Percentiles rank a stretch among this genome's conserved stretches.
These are phyloP conservation scores for Drosophila conformis DNA, from an alignment of 2,888 invertebrate genomes.

Conservation along the genomic window DNA sequence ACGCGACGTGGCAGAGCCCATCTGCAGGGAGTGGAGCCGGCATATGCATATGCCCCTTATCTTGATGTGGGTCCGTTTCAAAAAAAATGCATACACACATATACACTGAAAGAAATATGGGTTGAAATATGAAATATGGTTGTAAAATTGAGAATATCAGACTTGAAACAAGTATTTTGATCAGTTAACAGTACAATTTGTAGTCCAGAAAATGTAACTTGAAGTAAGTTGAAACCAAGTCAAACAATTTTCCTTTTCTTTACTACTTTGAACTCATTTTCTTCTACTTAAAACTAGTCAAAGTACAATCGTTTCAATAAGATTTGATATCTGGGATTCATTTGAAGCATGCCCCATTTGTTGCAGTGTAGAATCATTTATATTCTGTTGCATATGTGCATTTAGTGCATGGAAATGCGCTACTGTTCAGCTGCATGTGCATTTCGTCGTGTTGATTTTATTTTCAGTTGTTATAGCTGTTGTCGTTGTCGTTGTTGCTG, in stretches of 20 bases:
- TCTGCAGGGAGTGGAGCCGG: conserved; percentile 33
- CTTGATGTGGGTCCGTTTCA: conserved; percentile 46
- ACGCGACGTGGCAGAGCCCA: conserved; percentile 38
- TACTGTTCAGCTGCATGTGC: conserved; percentile 45
- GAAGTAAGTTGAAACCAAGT: background rate
- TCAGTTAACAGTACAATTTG: background rate
- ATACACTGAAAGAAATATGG: background rate
- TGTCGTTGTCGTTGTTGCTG: conserved; percentile 28
- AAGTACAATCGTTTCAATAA: background rate
- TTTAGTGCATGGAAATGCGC: conserved; percentile 39
- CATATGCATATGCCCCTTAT: conserved; percentile 29
- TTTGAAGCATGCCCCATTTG: background rate
- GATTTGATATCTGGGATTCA: background rate
- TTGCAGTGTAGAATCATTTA: conserved; percentile 1
- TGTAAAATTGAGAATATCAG: background rate
- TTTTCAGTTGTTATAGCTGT: conserved; percentile 54
- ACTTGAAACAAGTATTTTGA: background rate
- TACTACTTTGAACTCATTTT: background rate
- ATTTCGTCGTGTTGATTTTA: conserved; percentile 54
- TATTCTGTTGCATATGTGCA: conserved; percentile 1
- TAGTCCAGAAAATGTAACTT: background rate
- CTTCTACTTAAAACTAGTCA: background rate
- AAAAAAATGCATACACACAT: conserved; percentile 26
- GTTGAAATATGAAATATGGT: no score
- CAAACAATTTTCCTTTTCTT: background rate